A percentile compares a stretch with the other conserved stretches of the same genome.
Evolutionary conservation across 2,888 invertebrate genomes (phyloP).

Genomic region (Leptinotarsa rubiginosa): DNA sequence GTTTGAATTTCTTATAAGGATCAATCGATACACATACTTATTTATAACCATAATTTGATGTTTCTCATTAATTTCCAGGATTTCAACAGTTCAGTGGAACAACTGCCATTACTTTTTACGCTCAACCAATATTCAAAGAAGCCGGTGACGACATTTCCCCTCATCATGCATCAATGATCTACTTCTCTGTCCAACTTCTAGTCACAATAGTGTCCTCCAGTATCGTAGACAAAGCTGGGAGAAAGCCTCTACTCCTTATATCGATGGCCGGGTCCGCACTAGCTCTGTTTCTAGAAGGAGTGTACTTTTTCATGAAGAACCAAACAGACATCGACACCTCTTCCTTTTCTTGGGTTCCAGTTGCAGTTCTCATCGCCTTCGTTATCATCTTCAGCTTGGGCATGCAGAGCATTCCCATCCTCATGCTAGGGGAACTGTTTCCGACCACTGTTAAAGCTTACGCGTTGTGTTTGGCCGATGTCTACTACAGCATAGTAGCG

Average conservation of each 20-base stretch:
- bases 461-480: constrained; percentile 70
- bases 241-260: constrained; percentile 68
- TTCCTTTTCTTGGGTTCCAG: constrained; percentile 64
- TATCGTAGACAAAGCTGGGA: constrained; percentile 71
- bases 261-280: constrained; percentile 67
- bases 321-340: constrained; percentile 60
- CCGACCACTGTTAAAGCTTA: constrained; percentile 70
- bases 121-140: constrained; percentile 68
- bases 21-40: background rate
- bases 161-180: constrained; percentile 58
- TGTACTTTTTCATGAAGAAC: constrained; percentile 67
- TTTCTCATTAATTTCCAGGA: background rate
- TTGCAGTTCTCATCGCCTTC: constrained; percentile 67
- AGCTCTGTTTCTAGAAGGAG: constrained; percentile 64
- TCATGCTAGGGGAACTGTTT: constrained; percentile 70
- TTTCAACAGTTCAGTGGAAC: constrained; percentile 72
- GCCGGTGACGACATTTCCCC: constrained; percentile 65
- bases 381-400: constrained; percentile 69
- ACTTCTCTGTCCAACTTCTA: constrained; percentile 70
- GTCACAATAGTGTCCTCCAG: constrained; percentile 70
- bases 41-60: too few species aligned
- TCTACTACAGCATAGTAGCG: constrained; percentile 67
- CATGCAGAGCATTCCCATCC: constrained; percentile 69
- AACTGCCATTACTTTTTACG: constrained; percentile 74
- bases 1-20: too few species aligned